A percentile compares a stretch with the other conserved stretches of the same genome.
Conservation (phyloP, 2,113 vertebrate species). For the Todiramphus saurophagus region DNA sequence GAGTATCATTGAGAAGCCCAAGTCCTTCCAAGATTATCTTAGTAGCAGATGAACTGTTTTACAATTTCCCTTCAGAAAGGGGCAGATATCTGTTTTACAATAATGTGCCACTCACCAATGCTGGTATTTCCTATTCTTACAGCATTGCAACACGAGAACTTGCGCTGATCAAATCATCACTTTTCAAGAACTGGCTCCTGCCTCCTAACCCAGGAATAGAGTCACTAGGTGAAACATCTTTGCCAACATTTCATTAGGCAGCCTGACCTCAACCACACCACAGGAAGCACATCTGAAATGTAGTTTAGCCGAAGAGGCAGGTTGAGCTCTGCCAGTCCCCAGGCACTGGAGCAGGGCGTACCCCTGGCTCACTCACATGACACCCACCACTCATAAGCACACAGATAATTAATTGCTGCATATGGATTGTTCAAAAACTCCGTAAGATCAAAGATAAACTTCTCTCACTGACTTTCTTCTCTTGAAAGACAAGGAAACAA, state of each 20-base stretch:
- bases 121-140: neutral
- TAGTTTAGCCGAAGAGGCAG: neutral
- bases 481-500: neutral
- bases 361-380: fast-evolving
- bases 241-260: neutral
- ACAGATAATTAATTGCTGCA: neutral
- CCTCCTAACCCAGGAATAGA: neutral
- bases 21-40: neutral
- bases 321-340: neutral
- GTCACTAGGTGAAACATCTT: neutral
- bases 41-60: neutral
- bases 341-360: neutral
- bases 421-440: neutral
- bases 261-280: fast-evolving
- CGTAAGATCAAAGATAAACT: neutral
- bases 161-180: neutral
- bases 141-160: neutral
- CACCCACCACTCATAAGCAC: neutral
- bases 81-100: neutral
- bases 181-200: neutral
- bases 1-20: neutral
- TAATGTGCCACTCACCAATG: neutral
- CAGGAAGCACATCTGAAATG: neutral
- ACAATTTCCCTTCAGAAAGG: neutral
- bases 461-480: neutral